phyloP scores from a whole-genome alignment of 2,888 invertebrate species.

The Neoitamus cyanurus region DNA sequence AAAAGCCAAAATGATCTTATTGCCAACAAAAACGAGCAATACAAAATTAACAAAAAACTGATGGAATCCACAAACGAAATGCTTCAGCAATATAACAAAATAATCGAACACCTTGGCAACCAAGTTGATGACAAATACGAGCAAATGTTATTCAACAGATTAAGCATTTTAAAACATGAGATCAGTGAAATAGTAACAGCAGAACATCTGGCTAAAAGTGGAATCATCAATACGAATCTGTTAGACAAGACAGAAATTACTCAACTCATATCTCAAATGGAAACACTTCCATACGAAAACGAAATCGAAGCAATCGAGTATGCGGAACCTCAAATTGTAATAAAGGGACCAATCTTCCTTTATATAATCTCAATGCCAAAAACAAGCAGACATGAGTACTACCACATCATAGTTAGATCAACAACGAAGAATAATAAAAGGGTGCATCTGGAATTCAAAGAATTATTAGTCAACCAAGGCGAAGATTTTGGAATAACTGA shows the following conservation, averaged over 20 bases:
- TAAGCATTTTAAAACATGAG: not conserved
- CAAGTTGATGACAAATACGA: not conserved
- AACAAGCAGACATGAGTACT: not conserved
- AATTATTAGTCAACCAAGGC: not conserved
- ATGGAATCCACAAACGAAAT: slow-evolving; percentile 29
- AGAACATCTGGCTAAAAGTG: slow-evolving; percentile 46
- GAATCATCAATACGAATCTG: slow-evolving; percentile 48
- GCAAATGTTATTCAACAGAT: not conserved
- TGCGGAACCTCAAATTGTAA: slow-evolving; percentile 49
- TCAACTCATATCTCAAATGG: slow-evolving; percentile 36
- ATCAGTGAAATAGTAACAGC: slow-evolving; percentile 48
- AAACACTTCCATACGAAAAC: slow-evolving; percentile 52
- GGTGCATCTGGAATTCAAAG: not conserved
- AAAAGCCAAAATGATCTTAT: slow-evolving; percentile 24
- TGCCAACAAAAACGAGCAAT: slow-evolving; percentile 36
- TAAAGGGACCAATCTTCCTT: slow-evolving; percentile 50
- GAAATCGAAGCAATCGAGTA: slow-evolving; percentile 51
- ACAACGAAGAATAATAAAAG: not conserved
- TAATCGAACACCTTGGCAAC: not conserved
- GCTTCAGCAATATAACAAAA: slow-evolving; percentile 1
- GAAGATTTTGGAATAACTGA: not conserved
- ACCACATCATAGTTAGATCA: not conserved
- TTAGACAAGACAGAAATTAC: slow-evolving; percentile 43
- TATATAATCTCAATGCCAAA: slow-evolving; percentile 49
- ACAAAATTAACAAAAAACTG: slow-evolving; percentile 31